Conservation (phyloP, 2,888 invertebrate species). For the Drosophila atripex region DNA sequence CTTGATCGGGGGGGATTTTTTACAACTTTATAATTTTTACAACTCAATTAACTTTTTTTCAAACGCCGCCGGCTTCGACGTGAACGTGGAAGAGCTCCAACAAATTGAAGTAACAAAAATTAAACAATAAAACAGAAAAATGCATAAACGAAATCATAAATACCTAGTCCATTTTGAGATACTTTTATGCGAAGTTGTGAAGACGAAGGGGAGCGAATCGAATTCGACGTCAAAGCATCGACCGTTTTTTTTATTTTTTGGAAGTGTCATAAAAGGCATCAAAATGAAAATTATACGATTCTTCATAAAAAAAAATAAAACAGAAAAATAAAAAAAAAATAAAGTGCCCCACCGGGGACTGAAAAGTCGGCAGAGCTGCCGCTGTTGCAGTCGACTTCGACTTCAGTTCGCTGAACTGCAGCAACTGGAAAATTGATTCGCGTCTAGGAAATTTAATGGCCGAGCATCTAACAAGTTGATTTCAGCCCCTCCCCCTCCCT, state of each 20-base stretch:
- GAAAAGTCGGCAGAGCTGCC: conserved; percentile 2
- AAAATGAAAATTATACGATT: conserved; percentile 69
- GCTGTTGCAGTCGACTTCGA: neutral
- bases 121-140: conserved; percentile 70
- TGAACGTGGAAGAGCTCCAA: conserved; percentile 21
- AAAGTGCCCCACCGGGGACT: neutral
- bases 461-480: conserved; percentile 58
- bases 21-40: conserved; percentile 77
- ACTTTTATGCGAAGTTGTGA: conserved; percentile 49
- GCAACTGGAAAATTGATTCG: conserved; percentile 62
- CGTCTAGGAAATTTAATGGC: conserved; percentile 66
- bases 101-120: conserved; percentile 50
- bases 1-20: conserved; percentile 46
- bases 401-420: conserved; percentile 44
- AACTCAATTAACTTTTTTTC: conserved; percentile 75
- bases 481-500: neutral
- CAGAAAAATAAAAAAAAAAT: neutral
- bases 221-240: conserved; percentile 50
- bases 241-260: conserved; percentile 37
- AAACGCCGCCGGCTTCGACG: conserved; percentile 60
- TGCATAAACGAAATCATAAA: conserved; percentile 78
- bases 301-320: conserved; percentile 31
- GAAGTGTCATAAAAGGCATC: conserved; percentile 75
- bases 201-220: conserved; percentile 25
- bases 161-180: conserved; percentile 62